These are phyloP conservation scores for Petrocephalus sullivani DNA, from an alignment of 2,797 vertebrate genomes.

Conservation along the genomic window DNA sequence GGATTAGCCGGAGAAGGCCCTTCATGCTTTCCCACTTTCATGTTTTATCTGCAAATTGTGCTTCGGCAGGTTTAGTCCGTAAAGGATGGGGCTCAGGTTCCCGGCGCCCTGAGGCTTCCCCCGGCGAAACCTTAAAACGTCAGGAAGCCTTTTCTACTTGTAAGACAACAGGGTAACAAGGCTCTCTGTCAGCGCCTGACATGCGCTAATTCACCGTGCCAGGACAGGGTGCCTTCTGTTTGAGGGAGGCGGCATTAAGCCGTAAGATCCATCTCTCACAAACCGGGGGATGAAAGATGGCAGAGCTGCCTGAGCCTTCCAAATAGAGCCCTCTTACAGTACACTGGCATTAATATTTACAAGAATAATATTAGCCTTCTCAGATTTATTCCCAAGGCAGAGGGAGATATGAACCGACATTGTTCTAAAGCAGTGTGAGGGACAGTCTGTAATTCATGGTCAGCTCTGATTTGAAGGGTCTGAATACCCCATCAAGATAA, in stretches of 20 bases:
- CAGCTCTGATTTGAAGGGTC: background rate
- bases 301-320: background rate
- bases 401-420: background rate
- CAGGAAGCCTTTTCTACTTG: background rate
- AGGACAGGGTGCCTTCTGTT: background rate
- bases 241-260: background rate
- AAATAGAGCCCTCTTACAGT: background rate
- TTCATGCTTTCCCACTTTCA: constrained; percentile 35
- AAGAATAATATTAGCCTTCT: background rate
- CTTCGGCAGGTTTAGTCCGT: constrained; percentile 38
- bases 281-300: background rate
- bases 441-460: background rate
- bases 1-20: constrained; percentile 45
- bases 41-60: constrained; percentile 51
- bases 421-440: background rate
- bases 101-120: constrained; percentile 12
- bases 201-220: background rate
- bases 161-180: background rate
- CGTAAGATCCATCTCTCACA: background rate
- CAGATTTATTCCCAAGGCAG: background rate
- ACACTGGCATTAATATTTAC: background rate
- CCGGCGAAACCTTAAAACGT: background rate
- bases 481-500: background rate
- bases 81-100: constrained; percentile 25
- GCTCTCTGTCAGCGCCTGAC: background rate